A percentile compares a stretch with the other conserved stretches of the same genome.
These are phyloP conservation scores for Sarotherodon lohbergeri DNA, from an alignment of 2,113 vertebrate genomes.

Conservation along the genomic window DNA sequence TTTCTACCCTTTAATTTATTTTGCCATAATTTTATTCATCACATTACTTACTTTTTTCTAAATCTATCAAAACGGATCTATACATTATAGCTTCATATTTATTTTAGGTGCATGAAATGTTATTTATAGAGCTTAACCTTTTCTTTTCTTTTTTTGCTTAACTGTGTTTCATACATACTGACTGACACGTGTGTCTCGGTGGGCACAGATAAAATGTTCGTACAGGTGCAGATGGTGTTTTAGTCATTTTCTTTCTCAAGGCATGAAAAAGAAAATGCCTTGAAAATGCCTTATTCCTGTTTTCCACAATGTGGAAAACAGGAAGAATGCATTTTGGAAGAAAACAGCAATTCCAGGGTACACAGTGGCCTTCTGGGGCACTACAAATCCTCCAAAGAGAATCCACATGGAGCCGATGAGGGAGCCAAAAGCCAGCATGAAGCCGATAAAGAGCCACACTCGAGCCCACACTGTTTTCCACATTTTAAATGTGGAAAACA, in stretches of 20 bases:
- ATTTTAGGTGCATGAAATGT: background rate
- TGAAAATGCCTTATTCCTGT: background rate
- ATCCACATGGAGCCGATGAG: too few species aligned
- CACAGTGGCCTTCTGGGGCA: too few species aligned
- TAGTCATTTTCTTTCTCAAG: background rate
- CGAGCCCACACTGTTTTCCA: background rate
- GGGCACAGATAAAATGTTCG: background rate
- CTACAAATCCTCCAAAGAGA: too few species aligned
- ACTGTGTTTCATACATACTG: background rate
- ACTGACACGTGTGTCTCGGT: background rate
- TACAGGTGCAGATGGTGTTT: background rate
- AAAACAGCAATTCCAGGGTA: too few species aligned
- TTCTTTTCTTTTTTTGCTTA: background rate
- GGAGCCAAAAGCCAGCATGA: too few species aligned
- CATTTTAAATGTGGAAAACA: background rate
- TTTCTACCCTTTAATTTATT: background rate
- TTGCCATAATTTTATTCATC: background rate
- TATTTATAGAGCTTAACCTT: background rate
- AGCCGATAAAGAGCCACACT: too few species aligned
- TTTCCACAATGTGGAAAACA: background rate
- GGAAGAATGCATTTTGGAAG: fast-evolving
- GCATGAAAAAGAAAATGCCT: background rate
- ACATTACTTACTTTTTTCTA: background rate
- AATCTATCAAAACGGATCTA: background rate
- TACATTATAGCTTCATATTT: background rate